Evolutionary conservation across 2,113 vertebrate species (phyloP), one percentile per base, ranked within the genome.

Genomic region (Trachemys scripta): DNA sequence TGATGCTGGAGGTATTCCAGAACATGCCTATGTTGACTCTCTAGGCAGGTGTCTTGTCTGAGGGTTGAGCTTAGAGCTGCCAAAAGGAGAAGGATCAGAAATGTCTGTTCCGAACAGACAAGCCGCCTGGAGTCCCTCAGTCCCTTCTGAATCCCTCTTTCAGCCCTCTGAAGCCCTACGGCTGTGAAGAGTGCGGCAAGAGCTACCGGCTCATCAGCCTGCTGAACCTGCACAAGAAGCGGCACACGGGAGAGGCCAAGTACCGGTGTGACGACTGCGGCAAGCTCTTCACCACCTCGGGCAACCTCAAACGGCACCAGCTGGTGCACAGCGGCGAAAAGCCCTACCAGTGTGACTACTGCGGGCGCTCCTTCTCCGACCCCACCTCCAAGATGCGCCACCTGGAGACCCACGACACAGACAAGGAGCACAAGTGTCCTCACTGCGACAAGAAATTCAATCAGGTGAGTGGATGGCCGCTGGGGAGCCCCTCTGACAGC

Each of bases 351-450:
- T 99, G 99, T 1, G 99, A 99, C 98, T 99, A 98, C 99, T 99
- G 99, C 1, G 98, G 99, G 14, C 99, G 99, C 83, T 98, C 99
- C 49, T 99, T 99, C 98, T 99, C 99, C 0, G 99, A 99, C 96
- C 99, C 99, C 98, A 99, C 99, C 0, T 99, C 99, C 88, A 99
- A 99, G 98, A 99, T 99, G 99, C 97, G 99, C 53, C 99, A 99
- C 95, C 98, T 99, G 95, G 99, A 99, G 98, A 99, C 99, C 0
- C 99, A 99, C 1, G 99, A 99, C 98, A 99, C 99, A 0, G 98
- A 99, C 98, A 99, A 99, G 97, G 99, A 99, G 93, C 99, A 99
- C 98, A 99, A 99, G 96, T 99, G 99, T 95, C 99, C 99, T 1
- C 99, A 99, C 98, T 99, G 99, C 0, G 99, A 99, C 97, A 99